Evolutionary conservation across 2,888 invertebrate species (phyloP), one percentile per base, ranked within the genome.

Genomic region (Salpingus planirostris): DNA sequence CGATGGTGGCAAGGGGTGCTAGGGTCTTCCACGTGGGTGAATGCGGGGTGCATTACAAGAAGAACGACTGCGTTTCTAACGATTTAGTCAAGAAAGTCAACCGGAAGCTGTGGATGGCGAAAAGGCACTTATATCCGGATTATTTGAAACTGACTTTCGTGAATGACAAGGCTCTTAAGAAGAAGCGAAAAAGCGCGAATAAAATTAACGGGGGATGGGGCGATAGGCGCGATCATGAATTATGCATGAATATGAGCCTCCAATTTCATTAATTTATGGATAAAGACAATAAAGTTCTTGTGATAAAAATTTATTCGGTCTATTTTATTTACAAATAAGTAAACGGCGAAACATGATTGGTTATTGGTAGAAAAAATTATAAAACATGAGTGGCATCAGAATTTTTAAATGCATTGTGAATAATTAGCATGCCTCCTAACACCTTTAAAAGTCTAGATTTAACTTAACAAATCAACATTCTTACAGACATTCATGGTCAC

Each of bases 131-230:
- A 44, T 88, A 74, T 58, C 86, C 88, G 0, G 68, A 71, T 21
- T 71, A 80, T 33, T 68, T 87, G 31, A 76, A n/a, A n/a, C n/a
- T n/a, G n/a, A n/a, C n/a, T n/a, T n/a, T 74, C 23, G 62, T 80
- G 28, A 76, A 76, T 2, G 73, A 78, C 36, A 73, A 77, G 21
- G 76, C 77, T 7, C 70, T 80, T 4, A 73, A 79, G 1, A 78
- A 84, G n/a, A n/a, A n/a, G n/a, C 45, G 84, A 81, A 46, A 75
- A 79, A 1, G 83, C 83, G 52, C 73, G 80, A 5, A 90, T 88
- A 59, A 90, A 89, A 1, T 97, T 98, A n/a, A n/a, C 57, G 98
- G 97, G 0, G 97, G 97, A 1, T 98, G 98, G 97, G 95, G 93
- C 4, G 98, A 98, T 57, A 59, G 71, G 7, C 72, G 92, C 38